Conservation (phyloP, 2,797 vertebrate species). For the Spinus olivaceus region DNA sequence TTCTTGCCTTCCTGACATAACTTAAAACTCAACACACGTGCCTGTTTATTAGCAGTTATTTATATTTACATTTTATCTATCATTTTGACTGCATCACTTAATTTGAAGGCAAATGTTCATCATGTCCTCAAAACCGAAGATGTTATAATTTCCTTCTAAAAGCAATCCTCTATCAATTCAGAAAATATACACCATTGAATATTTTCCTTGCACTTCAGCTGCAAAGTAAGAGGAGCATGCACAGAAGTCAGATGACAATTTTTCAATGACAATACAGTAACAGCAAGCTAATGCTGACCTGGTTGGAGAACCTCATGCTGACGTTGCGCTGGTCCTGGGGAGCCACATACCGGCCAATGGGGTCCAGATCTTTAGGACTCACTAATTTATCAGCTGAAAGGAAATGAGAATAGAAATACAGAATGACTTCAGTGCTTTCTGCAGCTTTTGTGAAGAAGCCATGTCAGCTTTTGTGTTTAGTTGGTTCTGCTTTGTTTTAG, state of each 20-base stretch:
- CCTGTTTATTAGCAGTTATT: not conserved
- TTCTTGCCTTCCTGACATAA: not conserved
- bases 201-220: not conserved
- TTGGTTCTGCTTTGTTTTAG: not conserved
- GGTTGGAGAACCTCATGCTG: constrained; percentile 96
- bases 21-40: not conserved
- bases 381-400: constrained; percentile 89
- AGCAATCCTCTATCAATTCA: not conserved
- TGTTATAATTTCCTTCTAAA: not conserved
- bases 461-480: not conserved
- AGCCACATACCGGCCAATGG: constrained; percentile 86
- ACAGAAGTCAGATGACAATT: fast-evolving
- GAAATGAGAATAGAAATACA: not conserved
- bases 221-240: not conserved
- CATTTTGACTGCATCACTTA: not conserved
- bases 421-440: not conserved
- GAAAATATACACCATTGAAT: not conserved
- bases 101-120: not conserved
- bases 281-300: constrained; percentile 76
- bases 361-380: constrained; percentile 93
- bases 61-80: not conserved
- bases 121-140: not conserved
- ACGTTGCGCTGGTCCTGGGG: constrained; percentile 89
- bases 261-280: not conserved
- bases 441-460: not conserved